Evolutionary conservation across 2,797 vertebrate genomes (phyloP).

Genomic region (Carapus acus): DNA sequence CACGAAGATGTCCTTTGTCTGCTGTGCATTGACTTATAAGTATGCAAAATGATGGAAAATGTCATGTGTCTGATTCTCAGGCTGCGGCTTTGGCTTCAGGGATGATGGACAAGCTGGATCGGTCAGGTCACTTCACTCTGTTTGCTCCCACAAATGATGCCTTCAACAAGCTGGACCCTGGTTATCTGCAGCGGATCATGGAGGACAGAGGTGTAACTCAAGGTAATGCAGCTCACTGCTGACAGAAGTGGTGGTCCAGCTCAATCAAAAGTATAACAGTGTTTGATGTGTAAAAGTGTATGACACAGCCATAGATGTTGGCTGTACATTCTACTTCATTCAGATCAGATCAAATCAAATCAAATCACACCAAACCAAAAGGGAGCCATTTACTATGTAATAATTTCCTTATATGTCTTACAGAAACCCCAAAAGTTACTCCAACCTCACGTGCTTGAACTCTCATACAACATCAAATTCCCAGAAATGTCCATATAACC

Average conservation of each 20-base stretch:
- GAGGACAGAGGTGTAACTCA: constrained; percentile 77
- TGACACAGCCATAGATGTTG: too few species aligned
- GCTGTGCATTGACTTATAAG: too few species aligned
- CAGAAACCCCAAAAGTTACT: neutral
- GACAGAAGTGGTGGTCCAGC: too few species aligned
- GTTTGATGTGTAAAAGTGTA: too few species aligned
- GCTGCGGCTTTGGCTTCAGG: constrained; percentile 71
- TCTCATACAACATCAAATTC: neutral
- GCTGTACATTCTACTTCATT: neutral
- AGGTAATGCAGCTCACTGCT: constrained; percentile 66
- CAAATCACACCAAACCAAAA: neutral
- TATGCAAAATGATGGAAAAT: too few species aligned
- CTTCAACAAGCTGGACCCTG: constrained; percentile 76
- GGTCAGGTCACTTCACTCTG: constrained; percentile 85
- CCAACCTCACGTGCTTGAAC: neutral
- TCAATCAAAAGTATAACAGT: too few species aligned
- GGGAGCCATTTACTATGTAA: neutral
- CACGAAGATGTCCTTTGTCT: too few species aligned
- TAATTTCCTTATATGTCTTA: neutral
- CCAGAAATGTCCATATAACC: neutral
- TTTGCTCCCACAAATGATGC: constrained; percentile 93
- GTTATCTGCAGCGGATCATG: constrained; percentile 79
- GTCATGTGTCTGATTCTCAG: too few species aligned
- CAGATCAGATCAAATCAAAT: neutral
- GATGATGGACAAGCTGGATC: constrained; percentile 75